These are phyloP conservation scores for Myotis lucifugus DNA, from an alignment of 2,113 vertebrate genomes.

Conservation along the genomic window DNA sequence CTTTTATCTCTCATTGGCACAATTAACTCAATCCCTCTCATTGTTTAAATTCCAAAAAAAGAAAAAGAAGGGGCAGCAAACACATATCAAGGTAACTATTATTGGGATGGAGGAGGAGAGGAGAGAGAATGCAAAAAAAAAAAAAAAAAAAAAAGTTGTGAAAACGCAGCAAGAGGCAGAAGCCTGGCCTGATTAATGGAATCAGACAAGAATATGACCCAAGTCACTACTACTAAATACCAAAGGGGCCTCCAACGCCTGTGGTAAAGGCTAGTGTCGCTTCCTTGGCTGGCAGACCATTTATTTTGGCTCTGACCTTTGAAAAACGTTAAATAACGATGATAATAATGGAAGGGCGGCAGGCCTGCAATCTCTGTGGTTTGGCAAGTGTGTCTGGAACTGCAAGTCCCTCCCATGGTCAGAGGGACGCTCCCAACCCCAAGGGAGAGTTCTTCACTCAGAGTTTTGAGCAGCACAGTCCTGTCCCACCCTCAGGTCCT, in stretches of 20 bases:
- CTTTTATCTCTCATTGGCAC: neutral
- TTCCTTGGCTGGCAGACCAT: slow-evolving; percentile 49
- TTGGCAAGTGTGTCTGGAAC: slow-evolving; percentile 55
- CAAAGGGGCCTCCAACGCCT: slow-evolving; percentile 28
- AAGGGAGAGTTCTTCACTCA: neutral
- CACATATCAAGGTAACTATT: slow-evolving; percentile 43
- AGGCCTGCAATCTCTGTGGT: slow-evolving; percentile 65
- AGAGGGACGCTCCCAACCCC: neutral
- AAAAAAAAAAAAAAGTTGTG: neutral
- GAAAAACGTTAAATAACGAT: slow-evolving; percentile 63
- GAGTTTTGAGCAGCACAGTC: neutral
- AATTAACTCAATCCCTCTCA: neutral
- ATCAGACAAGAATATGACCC: slow-evolving; percentile 62
- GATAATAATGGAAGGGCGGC: slow-evolving; percentile 56
- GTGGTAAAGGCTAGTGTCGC: slow-evolving; percentile 54
- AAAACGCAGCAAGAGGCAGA: slow-evolving; percentile 20
- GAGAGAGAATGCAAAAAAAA: neutral
- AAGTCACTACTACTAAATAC: slow-evolving; percentile 67
- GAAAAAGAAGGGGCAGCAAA: neutral
- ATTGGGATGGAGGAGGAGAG: neutral
- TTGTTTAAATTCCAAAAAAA: neutral
- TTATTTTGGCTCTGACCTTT: slow-evolving; percentile 74
- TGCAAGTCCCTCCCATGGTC: neutral
- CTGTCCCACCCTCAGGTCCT: neutral
- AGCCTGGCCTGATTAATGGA: slow-evolving; percentile 41